phyloP scores from a whole-genome alignment of 2,888 invertebrate species.

The Augiades crinisus region DNA sequence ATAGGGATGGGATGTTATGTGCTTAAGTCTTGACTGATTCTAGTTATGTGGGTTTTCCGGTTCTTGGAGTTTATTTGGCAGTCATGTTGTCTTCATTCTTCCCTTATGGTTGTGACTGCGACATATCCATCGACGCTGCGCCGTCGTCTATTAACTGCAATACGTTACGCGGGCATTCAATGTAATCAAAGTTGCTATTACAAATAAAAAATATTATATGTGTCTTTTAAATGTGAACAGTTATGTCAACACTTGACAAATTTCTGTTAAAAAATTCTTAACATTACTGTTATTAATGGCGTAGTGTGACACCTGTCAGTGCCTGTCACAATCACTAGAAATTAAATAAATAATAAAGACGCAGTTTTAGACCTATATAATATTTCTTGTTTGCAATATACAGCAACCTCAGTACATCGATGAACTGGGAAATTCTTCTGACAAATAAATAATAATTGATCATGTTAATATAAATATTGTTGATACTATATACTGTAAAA shows the following conservation, averaged over 20 bases:
- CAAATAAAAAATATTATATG: no score
- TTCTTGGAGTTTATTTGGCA: conserved; percentile 45
- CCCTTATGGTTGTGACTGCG: conserved; percentile 75
- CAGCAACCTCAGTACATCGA: conserved; percentile 30
- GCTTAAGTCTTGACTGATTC: conserved; percentile 61
- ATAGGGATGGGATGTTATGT: conserved; percentile 59
- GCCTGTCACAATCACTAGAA: no score
- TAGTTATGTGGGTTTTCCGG: conserved; percentile 47
- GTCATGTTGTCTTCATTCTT: conserved; percentile 52
- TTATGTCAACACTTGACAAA: no score
- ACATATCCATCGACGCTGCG: conserved; percentile 58
- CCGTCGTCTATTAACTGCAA: conserved; percentile 35
- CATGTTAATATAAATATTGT: conserved; percentile 62
- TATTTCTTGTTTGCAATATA: no score
- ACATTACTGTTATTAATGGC: no score
- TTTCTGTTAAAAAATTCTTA: no score
- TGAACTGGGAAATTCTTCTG: conserved; percentile 62
- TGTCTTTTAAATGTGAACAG: no score
- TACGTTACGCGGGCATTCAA: conserved; percentile 33
- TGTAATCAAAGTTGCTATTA: neutral
- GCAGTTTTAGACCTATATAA: no score
- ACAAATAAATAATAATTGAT: conserved; percentile 62
- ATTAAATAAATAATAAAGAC: no score
- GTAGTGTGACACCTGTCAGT: no score
- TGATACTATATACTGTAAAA: conserved; percentile 60